A percentile compares a stretch with the other conserved stretches of the same genome.
Conservation (phyloP, 2,888 invertebrate species). For the Polydrusus tereticollis region DNA sequence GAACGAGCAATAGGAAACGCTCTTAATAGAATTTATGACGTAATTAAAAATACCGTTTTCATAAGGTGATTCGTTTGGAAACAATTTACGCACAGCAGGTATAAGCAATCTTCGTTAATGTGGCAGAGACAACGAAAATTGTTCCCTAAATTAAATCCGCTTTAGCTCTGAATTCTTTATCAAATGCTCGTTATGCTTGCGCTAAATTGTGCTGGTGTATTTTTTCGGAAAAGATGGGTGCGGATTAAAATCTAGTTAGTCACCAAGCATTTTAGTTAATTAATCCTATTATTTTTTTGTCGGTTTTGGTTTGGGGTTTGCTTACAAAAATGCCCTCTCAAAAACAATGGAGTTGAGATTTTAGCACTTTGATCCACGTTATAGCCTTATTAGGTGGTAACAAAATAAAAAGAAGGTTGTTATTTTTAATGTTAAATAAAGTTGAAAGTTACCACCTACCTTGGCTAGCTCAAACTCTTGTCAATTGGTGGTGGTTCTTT, state of each 20-base stretch:
- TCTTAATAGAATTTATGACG: slow-evolving; percentile 2
- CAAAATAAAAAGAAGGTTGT: no score
- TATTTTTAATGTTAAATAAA: no score
- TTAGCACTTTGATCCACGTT: no score
- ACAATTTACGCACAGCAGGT: slow-evolving; percentile 43
- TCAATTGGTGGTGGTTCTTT: no score
- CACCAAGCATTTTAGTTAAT: slow-evolving; percentile 11
- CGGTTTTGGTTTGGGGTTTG: no score
- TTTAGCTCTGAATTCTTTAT: slow-evolving; percentile 34
- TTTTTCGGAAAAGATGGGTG: slow-evolving; percentile 28
- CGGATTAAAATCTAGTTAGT: slow-evolving; percentile 34
- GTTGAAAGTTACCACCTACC: no score
- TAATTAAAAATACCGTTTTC: slow-evolving; percentile 30
- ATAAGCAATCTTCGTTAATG: slow-evolving; percentile 44
- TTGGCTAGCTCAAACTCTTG: no score
- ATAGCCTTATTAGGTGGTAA: no score
- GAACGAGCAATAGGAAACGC: no score
- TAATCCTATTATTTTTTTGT: no score
- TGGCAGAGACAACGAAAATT: slow-evolving; percentile 42
- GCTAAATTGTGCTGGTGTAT: slow-evolving; percentile 24
- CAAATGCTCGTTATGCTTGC: slow-evolving; percentile 35
- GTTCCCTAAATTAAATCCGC: slow-evolving; percentile 45
- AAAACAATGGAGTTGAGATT: no score
- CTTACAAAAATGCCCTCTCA: no score
- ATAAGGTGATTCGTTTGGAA: slow-evolving; percentile 23